These are phyloP conservation scores for Ernsta delagoae DNA, from an alignment of 2,888 invertebrate genomes.

Conservation along the genomic window DNA sequence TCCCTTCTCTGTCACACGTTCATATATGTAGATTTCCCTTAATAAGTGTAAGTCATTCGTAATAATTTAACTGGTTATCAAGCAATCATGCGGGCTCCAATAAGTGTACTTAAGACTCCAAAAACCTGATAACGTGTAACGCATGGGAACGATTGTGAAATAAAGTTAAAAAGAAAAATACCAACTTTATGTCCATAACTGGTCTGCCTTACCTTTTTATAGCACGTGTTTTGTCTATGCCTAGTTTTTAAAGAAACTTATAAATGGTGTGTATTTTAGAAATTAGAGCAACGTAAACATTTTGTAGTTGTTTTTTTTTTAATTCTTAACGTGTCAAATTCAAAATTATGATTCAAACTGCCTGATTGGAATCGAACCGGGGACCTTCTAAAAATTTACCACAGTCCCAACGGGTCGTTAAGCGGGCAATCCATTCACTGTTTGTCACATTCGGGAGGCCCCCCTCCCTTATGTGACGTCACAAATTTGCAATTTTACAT, in stretches of 20 bases:
- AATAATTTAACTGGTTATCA: conserved; percentile 35
- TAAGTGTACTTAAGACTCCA: conserved; percentile 22
- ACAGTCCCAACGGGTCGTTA: too few species aligned
- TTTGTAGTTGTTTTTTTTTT: too few species aligned
- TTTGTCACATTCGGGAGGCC: too few species aligned
- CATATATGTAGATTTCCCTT: conserved; percentile 26
- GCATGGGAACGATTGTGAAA: conserved; percentile 1
- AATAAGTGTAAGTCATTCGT: conserved; percentile 31
- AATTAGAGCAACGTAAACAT: too few species aligned
- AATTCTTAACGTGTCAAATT: too few species aligned
- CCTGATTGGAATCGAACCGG: too few species aligned
- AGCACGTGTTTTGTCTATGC: background rate
- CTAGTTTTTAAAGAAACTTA: background rate
- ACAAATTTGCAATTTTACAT: too few species aligned
- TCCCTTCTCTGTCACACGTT: conserved; percentile 13
- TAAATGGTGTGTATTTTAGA: too few species aligned
- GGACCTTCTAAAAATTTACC: too few species aligned
- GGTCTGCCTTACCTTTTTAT: background rate
- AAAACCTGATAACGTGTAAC: conserved; percentile 6
- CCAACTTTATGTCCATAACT: background rate
- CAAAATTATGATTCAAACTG: too few species aligned
- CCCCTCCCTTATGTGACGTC: too few species aligned
- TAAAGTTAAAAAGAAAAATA: background rate
- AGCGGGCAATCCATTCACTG: too few species aligned
- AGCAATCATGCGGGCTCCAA: conserved; percentile 31